Evolutionary conservation across 2,888 invertebrate species (phyloP).

Genomic region (Amitus sp.): DNA sequence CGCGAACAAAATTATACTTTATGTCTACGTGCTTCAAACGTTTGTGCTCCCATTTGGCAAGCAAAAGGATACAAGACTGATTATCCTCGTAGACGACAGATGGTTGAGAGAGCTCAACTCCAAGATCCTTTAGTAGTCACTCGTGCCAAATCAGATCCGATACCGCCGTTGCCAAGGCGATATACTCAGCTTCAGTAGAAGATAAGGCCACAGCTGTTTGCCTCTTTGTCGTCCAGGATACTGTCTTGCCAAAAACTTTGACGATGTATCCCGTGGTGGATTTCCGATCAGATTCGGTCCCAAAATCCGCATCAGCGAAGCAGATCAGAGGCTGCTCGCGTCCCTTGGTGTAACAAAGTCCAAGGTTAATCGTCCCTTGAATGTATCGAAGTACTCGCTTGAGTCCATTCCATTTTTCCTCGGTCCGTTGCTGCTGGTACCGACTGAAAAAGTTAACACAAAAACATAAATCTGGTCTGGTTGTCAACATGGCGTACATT

Average conservation of each 20-base stretch:
- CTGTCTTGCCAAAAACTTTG: conserved; percentile 40
- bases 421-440: conserved; percentile 13
- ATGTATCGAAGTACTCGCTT: conserved; percentile 32
- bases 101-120: conserved; percentile 2
- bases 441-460: conserved; percentile 17
- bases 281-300: conserved; percentile 34
- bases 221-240: conserved; percentile 50
- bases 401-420: conserved; percentile 20
- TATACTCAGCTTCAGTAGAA: too few species aligned
- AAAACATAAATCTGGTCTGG: conserved; percentile 23
- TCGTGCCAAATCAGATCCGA: conserved; percentile 46
- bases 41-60: conserved; percentile 42
- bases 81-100: conserved; percentile 43
- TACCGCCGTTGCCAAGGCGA: conserved; percentile 46
- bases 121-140: conserved; percentile 44
- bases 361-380: conserved; percentile 11
- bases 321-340: neutral
- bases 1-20: too few species aligned
- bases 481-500: conserved; percentile 17
- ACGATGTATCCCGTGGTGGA: conserved; percentile 51
- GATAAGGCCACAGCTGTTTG: too few species aligned
- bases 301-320: conserved; percentile 13
- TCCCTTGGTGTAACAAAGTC: neutral
- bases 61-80: conserved; percentile 38
- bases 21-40: conserved; percentile 42